Conservation (phyloP, 2,888 invertebrate genomes). For the Patella depressa region DNA sequence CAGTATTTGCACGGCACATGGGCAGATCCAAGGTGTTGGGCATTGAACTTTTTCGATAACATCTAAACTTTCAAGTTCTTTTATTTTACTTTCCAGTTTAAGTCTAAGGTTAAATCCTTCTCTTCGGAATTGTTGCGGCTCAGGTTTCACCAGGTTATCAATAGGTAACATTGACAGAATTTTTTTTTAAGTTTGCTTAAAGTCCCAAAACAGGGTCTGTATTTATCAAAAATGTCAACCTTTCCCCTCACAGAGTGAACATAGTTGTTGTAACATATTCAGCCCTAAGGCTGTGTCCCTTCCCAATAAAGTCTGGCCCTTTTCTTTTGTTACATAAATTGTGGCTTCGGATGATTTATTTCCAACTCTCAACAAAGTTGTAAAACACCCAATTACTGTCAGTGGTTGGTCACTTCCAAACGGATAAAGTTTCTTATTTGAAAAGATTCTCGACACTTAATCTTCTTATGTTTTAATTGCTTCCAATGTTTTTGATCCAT, state of each 20-base stretch:
- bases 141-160: not conserved
- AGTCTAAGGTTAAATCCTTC: conserved; percentile 3
- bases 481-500: not conserved
- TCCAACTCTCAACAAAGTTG: not conserved
- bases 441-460: not conserved
- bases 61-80: conserved; percentile 2
- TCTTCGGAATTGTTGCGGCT: not conserved
- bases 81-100: not conserved
- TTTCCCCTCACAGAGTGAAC: not conserved
- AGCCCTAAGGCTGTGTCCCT: not conserved
- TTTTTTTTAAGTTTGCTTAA: not conserved
- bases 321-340: not conserved
- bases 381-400: not conserved
- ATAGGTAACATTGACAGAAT: not conserved
- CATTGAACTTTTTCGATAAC: conserved; percentile 1
- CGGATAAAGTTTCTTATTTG: not conserved
- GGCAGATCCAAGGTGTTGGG: conserved; percentile 7
- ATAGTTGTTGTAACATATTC: not conserved
- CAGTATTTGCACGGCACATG: conserved; percentile 39
- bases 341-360: not conserved
- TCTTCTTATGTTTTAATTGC: not conserved
- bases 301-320: not conserved
- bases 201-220: not conserved
- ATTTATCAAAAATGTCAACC: conserved; percentile 4
- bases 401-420: not conserved